Evolutionary conservation across 1,140 invertebrate species (phyloP), one percentile per base, ranked within the genome.

Genomic region (Papilio dardanus): DNA sequence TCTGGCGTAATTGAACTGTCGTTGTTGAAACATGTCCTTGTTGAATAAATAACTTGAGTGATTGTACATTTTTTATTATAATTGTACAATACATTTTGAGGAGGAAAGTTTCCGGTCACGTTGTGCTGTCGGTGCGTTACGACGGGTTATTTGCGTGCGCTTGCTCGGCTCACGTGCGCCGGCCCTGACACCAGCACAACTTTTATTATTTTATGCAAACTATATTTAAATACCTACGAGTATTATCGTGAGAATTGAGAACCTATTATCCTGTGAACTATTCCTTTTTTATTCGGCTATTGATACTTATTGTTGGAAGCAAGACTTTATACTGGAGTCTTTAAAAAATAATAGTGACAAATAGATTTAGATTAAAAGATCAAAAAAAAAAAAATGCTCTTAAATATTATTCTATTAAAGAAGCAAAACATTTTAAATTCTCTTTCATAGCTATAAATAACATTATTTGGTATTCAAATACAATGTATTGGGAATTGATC

Each of bases 151-250:
- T 80, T 80, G 77, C 78, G 80, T 74, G 78, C 71, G 77, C 78
- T 79, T 74, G 78, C 71, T 77, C 74, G 62, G 33, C 80, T 86
- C 84, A 84, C 83, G 84, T 83, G 84, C 79, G 3, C 19, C 66
- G 76, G 71, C 76, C 82, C 62, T 83, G 82, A 81, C 80, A 74
- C 35, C 75, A 62, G 67, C 71, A 16, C 40, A 65, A 76, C 67
- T 77, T 79, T 79, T 81, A 79, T 81, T 65, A 69, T 69, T 33
- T 71, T 71, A 54, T 71, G 35, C 24, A 66, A 71, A 76, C 75
- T 74, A 35, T 66, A 65, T 71, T 74, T 50, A 69, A n/a, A n/a
- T n/a, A n/a, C n/a, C n/a, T n/a, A n/a, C n/a, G n/a, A n/a, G 24
- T 21, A 42, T 2, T 68, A 24, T 21, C 21, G n/a, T 42, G 67